phyloP scores from a whole-genome alignment of 2,797 vertebrate species.

The Sebastes vulpes region DNA sequence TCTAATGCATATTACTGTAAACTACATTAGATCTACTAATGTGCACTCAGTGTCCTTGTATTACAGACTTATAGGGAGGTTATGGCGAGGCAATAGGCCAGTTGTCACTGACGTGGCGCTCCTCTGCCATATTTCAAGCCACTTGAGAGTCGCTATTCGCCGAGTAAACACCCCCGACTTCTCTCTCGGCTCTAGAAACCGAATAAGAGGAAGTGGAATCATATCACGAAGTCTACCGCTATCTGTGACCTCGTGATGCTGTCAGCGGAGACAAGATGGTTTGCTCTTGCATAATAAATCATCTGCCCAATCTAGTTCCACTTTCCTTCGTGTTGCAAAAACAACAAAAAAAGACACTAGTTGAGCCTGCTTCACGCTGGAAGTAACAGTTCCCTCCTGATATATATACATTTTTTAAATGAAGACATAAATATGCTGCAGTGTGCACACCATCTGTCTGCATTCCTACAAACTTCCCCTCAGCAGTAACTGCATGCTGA shows the following conservation, averaged over 20 bases:
- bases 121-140: conserved; percentile 23
- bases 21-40: conserved; percentile 32
- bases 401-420: background rate
- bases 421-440: background rate
- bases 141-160: conserved; percentile 14
- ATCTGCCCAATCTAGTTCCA: conserved; percentile 37
- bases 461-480: conserved; percentile 35
- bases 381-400: background rate
- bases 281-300: conserved; percentile 49
- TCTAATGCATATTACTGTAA: conserved; percentile 29
- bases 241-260: conserved; percentile 34
- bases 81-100: background rate
- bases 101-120: background rate
- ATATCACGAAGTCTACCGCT: conserved; percentile 6
- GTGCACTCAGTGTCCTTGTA: conserved; percentile 16
- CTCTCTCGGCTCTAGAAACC: conserved; percentile 10
- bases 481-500: conserved; percentile 23
- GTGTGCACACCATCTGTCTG: background rate
- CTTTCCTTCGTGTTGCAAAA: conserved; percentile 22
- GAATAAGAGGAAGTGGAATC: conserved; percentile 51
- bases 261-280: conserved; percentile 28
- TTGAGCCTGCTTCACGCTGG: background rate
- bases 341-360: background rate
- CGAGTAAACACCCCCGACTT: conserved; percentile 13
- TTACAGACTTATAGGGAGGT: background rate